Evolutionary conservation across 1,140 invertebrate genomes (phyloP).

Genomic region (Philotrypesis tridentata): DNA sequence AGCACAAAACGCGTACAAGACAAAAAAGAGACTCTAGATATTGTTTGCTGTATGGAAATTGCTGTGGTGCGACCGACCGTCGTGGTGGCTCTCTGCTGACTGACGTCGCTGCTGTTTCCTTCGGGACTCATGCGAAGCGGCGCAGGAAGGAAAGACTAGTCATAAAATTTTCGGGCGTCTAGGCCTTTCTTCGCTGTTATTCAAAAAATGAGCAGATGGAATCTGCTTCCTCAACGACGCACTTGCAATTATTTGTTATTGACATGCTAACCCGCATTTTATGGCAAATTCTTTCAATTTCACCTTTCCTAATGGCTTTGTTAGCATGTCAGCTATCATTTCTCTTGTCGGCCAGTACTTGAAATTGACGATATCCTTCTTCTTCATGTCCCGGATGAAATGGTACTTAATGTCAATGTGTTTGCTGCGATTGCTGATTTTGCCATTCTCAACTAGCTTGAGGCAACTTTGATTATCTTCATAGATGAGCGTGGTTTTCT

Average conservation of each 20-base stretch:
- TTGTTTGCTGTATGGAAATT: too few species aligned
- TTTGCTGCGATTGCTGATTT: constrained; percentile 9
- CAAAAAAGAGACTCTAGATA: too few species aligned
- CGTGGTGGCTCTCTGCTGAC: too few species aligned
- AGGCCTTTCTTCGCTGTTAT: too few species aligned
- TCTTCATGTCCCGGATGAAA: constrained; percentile 38
- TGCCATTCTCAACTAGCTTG: constrained; percentile 4
- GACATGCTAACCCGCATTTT: constrained; percentile 22
- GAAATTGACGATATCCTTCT: constrained; percentile 36
- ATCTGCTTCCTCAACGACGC: too few species aligned
- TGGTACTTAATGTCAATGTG: constrained; percentile 43
- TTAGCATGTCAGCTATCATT: constrained; percentile 42
- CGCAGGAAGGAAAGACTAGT: too few species aligned
- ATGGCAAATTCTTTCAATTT: constrained; percentile 27
- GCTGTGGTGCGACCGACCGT: too few species aligned
- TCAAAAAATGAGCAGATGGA: too few species aligned
- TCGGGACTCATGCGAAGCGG: too few species aligned
- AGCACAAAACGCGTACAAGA: too few species aligned
- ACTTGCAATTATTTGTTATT: constrained; percentile 15
- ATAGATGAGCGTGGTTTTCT: neutral
- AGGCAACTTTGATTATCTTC: constrained; percentile 34
- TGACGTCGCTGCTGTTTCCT: too few species aligned
- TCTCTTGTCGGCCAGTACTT: constrained; percentile 47
- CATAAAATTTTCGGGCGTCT: too few species aligned
- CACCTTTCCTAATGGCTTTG: constrained; percentile 38